Percentiles rank a stretch among this genome's conserved stretches.
Evolutionary conservation across 2,888 invertebrate species (phyloP).

Genomic region (Oscheius sp.): DNA sequence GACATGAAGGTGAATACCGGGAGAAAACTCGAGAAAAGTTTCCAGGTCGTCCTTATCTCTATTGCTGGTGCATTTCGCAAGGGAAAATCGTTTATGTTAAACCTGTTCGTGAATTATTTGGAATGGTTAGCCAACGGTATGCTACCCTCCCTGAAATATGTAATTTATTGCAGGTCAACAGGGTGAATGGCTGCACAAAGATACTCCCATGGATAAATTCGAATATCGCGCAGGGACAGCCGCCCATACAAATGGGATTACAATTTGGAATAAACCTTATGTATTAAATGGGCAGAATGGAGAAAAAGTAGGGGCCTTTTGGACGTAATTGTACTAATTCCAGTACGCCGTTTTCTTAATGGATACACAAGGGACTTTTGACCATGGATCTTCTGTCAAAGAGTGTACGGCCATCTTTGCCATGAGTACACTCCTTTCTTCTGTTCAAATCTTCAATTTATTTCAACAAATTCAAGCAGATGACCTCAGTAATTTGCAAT

Average conservation of each 20-base stretch:
- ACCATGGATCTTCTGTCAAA: conserved; percentile 92
- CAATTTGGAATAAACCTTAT: conserved; percentile 95
- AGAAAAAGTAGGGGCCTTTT: background rate
- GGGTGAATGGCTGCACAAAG: background rate
- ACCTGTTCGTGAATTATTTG: conserved; percentile 93
- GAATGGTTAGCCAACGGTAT: conserved; percentile 79
- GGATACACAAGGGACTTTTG: conserved; percentile 94
- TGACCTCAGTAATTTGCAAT: conserved; percentile 89
- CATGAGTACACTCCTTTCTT: conserved; percentile 93
- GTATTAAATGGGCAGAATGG: conserved; percentile 74
- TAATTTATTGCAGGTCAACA: background rate
- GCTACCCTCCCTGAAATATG: background rate
- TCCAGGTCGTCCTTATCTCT: conserved; percentile 86
- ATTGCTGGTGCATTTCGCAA: conserved; percentile 78
- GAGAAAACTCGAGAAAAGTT: too few relatives aligned
- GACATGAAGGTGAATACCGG: too few relatives aligned
- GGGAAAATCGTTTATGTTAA: conserved; percentile 76
- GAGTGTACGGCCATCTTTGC: conserved; percentile 98
- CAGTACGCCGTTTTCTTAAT: conserved; percentile 80
- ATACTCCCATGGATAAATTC: conserved; percentile 29
- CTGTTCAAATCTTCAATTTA: conserved; percentile 85
- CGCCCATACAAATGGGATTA: conserved; percentile 81
- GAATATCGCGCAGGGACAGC: conserved; percentile 57
- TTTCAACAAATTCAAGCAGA: conserved; percentile 96
- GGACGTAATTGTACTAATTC: background rate